Evolutionary conservation across 2,888 invertebrate genomes (phyloP).

Genomic region (Drosophila formosana): DNA sequence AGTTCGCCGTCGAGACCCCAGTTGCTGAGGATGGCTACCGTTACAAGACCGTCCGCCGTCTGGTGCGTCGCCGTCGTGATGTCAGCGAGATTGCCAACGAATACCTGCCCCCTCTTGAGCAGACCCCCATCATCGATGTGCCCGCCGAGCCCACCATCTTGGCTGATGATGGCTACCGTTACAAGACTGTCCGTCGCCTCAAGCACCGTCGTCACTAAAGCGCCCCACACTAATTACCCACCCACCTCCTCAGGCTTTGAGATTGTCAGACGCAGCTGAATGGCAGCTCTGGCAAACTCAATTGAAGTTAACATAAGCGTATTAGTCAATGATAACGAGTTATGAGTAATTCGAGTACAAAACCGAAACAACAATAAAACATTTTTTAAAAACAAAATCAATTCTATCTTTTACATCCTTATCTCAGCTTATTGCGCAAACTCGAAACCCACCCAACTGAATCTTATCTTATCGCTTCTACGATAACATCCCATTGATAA

Average conservation of each 20-base stretch:
- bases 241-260: constrained; percentile 41
- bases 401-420: not conserved
- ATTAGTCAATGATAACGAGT: constrained; percentile 74
- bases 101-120: constrained; percentile 22
- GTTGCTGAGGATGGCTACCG: constrained; percentile 72
- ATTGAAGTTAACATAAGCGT: constrained; percentile 63
- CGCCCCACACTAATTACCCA: not conserved
- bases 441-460: constrained; percentile 19
- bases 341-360: constrained; percentile 76
- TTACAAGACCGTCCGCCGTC: constrained; percentile 75
- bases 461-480: constrained; percentile 54
- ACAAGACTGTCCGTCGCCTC: constrained; percentile 36
- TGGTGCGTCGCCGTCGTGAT: constrained; percentile 71
- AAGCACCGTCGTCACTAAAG: constrained; percentile 27
- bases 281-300: constrained; percentile 41
- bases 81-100: constrained; percentile 46
- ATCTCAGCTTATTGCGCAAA: constrained; percentile 41
- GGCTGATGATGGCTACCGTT: constrained; percentile 69
- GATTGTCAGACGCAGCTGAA: constrained; percentile 37
- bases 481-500: constrained; percentile 55
- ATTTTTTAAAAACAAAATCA: constrained; percentile 43
- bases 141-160: constrained; percentile 40
- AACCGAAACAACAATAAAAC: constrained; percentile 64
- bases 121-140: not conserved
- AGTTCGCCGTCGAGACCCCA: constrained; percentile 20